A percentile compares a stretch with the other conserved stretches of the same genome.
Conservation (phyloP, 2,888 invertebrate genomes). For the Cyclophora albipunctata region DNA sequence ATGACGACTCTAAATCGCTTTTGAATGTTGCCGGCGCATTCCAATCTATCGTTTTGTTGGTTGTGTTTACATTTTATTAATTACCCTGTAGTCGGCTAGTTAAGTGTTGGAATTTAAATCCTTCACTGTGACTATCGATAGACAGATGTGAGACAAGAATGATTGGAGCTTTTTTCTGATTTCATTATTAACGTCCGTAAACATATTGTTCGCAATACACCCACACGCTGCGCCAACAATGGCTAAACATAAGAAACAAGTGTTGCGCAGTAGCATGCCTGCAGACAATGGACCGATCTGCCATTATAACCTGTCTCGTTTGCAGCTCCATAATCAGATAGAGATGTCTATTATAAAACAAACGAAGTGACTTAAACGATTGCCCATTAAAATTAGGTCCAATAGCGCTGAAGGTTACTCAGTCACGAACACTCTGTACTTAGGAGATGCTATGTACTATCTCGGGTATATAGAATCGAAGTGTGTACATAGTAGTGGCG, state of each 20-base stretch:
- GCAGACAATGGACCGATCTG: conserved; percentile 54
- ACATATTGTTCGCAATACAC: conserved; percentile 33
- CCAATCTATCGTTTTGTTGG: conserved; percentile 60
- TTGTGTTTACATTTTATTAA: conserved; percentile 60
- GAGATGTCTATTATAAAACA: conserved; percentile 44
- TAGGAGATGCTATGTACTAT: conserved; percentile 11
- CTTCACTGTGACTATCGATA: conserved; percentile 1
- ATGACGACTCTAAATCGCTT: conserved; percentile 63
- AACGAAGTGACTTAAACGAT: conserved; percentile 45
- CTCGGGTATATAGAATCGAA: not conserved
- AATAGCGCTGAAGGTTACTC: conserved; percentile 28
- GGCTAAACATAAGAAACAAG: conserved; percentile 34
- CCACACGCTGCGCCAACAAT: conserved; percentile 49
- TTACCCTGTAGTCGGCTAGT: conserved; percentile 37
- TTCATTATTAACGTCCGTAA: conserved; percentile 1
- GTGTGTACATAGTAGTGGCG: conserved; percentile 36
- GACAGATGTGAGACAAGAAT: not conserved
- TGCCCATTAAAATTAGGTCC: conserved; percentile 30
- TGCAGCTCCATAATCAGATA: conserved; percentile 34
- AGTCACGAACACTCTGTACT: conserved; percentile 14
- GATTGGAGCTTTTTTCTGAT: too few relatives aligned
- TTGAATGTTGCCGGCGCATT: conserved; percentile 65
- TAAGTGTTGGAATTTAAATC: conserved; percentile 1
- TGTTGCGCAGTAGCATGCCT: conserved; percentile 58
- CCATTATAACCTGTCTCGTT: conserved; percentile 39